Evolutionary conservation across 2,888 invertebrate species (phyloP).

Genomic region (Ormyrus thymus): DNA sequence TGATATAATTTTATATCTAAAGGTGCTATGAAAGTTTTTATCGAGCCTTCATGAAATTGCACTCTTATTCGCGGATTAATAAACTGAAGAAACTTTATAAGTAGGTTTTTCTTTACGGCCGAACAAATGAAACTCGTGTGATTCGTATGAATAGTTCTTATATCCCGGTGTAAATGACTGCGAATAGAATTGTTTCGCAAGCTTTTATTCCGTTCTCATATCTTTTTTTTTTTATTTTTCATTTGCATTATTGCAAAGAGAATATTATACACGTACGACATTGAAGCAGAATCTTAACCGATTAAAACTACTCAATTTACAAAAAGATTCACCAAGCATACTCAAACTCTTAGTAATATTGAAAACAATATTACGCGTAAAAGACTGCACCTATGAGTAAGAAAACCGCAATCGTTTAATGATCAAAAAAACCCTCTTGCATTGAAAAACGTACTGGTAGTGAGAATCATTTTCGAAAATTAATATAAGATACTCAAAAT

Average conservation of each 20-base stretch:
- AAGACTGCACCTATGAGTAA: slow-evolving; percentile 43
- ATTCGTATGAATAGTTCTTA: slow-evolving; percentile 36
- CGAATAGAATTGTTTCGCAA: slow-evolving; percentile 25
- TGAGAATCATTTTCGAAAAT: too few relatives aligned
- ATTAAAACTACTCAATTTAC: not conserved
- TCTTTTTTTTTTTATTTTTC: slow-evolving; percentile 27
- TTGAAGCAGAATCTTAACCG: slow-evolving; percentile 5
- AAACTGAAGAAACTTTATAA: slow-evolving; percentile 24
- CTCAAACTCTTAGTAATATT: not conserved
- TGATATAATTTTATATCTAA: slow-evolving; percentile 17
- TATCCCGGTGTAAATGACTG: slow-evolving; percentile 24
- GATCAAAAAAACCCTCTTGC: slow-evolving; percentile 14
- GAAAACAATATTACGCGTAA: slow-evolving; percentile 20
- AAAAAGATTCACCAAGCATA: too few relatives aligned
- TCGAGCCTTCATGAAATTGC: slow-evolving; percentile 22
- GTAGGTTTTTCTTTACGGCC: slow-evolving; percentile 25
- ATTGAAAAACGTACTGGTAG: slow-evolving; percentile 5
- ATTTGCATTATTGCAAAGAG: slow-evolving; percentile 24
- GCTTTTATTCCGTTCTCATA: slow-evolving; percentile 28
- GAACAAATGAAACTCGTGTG: slow-evolving; percentile 48
- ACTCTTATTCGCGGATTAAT: slow-evolving; percentile 35
- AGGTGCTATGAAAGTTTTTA: slow-evolving; percentile 29
- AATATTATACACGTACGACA: slow-evolving; percentile 1
- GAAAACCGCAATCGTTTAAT: slow-evolving; percentile 21
- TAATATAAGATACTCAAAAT: slow-evolving; percentile 7